Evolutionary conservation across 2,888 invertebrate genomes (phyloP), one percentile per base, ranked within the genome.

Genomic region (Caradrina kadenii): DNA sequence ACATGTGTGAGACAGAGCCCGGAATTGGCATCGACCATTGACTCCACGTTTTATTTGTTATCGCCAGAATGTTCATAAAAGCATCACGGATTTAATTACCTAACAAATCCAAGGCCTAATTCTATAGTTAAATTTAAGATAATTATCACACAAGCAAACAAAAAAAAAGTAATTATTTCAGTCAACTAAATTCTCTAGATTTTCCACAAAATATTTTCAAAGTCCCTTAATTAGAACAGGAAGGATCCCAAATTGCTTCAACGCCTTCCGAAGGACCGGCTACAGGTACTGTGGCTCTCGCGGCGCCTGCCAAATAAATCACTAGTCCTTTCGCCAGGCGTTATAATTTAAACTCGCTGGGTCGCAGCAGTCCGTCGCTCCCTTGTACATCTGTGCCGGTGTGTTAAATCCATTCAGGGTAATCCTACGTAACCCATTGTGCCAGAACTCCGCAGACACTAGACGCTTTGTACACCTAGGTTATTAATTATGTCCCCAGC

Each of bases 401-500:
- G 69, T 70, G 79, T 69, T 73, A 58, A 63, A 80, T 80, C 83
- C 79, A 86, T 84, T 82, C 79, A 72, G 31, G 64, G 75, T 76
- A 81, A 81, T 86, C 76, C 82, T 66, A 63, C 70, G 70, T 73
- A 63, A 68, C 73, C 86, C 78, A 86, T 86, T 86, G 86, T 86
- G 73, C 84, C 63, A 67, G 56, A 68, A 63, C 69, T 76, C 68
- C 56, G 48, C 82, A 84, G 81, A 71, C 85, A 75, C 82, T 61
- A 71, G 77, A 69, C 81, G 79, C 84, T 86, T 86, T 86, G 84
- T 85, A 73, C 77, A 85, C 83, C 85, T 84, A 80, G 78, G 81
- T 85, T 83, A 86, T 86, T 86, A 86, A 86, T 86, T 85, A 83
- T 80, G 80, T 86, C 76, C 66, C 78, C 72, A 56, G 76, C 86